phyloP scores from a whole-genome alignment of 2,113 vertebrate species.

The Eudorcas thomsonii region DNA sequence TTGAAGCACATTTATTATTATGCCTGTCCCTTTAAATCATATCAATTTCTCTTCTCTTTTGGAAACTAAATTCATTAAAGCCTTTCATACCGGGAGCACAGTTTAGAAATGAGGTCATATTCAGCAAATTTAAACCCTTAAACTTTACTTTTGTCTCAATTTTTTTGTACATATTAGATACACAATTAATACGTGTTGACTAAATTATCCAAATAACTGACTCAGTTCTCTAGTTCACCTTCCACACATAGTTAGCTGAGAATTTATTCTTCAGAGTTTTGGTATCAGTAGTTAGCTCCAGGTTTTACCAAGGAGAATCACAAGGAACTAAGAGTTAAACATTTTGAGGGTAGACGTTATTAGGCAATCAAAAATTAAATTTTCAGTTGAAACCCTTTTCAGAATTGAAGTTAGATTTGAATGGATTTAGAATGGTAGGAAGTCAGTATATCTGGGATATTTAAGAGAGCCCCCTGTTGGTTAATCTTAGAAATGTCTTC shows the following conservation, averaged over 20 bases:
- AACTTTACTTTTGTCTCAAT: background rate
- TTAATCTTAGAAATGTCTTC: constrained; percentile 13
- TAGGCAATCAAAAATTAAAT: background rate
- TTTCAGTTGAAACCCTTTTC: background rate
- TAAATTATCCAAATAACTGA: constrained; percentile 34
- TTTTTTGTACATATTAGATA: background rate
- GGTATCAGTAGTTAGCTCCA: background rate
- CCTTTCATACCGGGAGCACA: background rate
- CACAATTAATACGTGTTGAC: background rate
- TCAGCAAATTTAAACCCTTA: background rate
- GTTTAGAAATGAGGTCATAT: background rate
- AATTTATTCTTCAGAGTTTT: constrained; percentile 22
- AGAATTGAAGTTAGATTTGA: background rate
- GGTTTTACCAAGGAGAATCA: background rate
- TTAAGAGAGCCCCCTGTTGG: constrained; percentile 62
- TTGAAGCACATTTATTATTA: background rate
- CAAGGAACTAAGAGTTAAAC: background rate
- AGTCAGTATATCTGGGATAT: background rate
- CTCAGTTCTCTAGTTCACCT: background rate
- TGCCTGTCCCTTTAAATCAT: background rate
- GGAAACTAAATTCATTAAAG: background rate
- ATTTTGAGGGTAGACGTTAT: background rate
- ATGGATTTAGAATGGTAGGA: background rate
- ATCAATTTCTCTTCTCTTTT: constrained; percentile 8
- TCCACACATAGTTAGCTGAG: background rate